A percentile compares a stretch with the other conserved stretches of the same genome.
Evolutionary conservation across 1,140 invertebrate genomes (phyloP).

Genomic region (Portunus trituberculatus): DNA sequence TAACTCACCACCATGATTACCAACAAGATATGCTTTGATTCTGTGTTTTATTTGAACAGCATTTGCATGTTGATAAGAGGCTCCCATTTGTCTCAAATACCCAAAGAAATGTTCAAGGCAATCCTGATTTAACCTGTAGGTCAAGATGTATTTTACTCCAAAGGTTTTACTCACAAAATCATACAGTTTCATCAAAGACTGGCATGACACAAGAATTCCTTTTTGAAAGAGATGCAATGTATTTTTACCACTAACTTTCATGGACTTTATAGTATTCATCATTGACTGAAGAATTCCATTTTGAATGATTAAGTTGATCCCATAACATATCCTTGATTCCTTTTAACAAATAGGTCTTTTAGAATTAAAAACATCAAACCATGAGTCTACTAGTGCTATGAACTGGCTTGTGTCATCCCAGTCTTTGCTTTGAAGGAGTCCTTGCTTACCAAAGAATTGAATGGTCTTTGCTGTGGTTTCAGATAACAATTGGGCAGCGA

Average conservation of each 20-base stretch:
- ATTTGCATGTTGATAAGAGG: constrained; percentile 29
- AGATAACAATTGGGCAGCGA: constrained; percentile 14
- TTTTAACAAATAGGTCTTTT: not conserved
- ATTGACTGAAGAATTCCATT: not conserved
- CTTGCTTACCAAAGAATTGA: constrained; percentile 35
- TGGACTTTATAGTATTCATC: constrained; percentile 28
- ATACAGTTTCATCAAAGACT: constrained; percentile 59
- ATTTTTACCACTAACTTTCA: constrained; percentile 74
- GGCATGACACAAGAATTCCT: constrained; percentile 69
- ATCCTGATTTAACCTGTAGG: constrained; percentile 76
- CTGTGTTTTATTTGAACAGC: constrained; percentile 25
- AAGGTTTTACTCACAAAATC: constrained; percentile 31
- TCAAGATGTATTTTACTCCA: constrained; percentile 66
- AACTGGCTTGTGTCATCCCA: constrained; percentile 35
- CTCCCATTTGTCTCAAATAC: constrained; percentile 50
- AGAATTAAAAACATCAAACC: constrained; percentile 54
- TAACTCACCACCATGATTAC: not conserved
- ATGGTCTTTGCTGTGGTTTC: constrained; percentile 32
- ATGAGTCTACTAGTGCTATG: constrained; percentile 39
- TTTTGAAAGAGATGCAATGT: constrained; percentile 77
- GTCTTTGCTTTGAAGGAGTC: constrained; percentile 33
- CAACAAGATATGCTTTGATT: constrained; percentile 40
- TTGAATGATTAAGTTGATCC: not conserved
- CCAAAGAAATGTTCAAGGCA: constrained; percentile 71
- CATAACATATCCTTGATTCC: not conserved